Percentiles rank a stretch among this genome's conserved stretches.
These are phyloP conservation scores for Paedocypris micromegethes DNA, from an alignment of 2,797 vertebrate genomes.

Conservation along the genomic window DNA sequence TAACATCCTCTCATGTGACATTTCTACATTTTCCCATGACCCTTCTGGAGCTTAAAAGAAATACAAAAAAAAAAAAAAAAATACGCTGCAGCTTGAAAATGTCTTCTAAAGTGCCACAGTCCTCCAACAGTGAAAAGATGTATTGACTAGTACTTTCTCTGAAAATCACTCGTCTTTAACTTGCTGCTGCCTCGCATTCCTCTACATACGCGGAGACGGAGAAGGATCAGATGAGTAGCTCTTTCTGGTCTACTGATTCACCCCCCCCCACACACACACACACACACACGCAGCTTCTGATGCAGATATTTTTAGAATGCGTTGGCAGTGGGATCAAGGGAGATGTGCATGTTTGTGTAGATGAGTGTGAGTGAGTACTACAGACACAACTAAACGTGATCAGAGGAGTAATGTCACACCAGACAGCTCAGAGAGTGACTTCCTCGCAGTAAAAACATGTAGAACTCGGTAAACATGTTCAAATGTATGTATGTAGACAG, in stretches of 20 bases:
- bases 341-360: constrained; percentile 35
- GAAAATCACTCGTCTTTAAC: constrained; percentile 3
- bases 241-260: constrained; percentile 43
- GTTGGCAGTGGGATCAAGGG: constrained; percentile 45
- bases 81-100: too few relatives aligned
- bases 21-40: too few relatives aligned
- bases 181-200: not conserved
- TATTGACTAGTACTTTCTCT: constrained; percentile 11
- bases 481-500: not conserved
- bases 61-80: too few relatives aligned
- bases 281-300: constrained; percentile 36
- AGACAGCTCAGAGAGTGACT: constrained; percentile 32
- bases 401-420: constrained; percentile 47
- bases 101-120: too few relatives aligned
- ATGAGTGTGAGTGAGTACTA: constrained; percentile 43
- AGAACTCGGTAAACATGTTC: not conserved
- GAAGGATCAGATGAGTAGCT: constrained; percentile 37
- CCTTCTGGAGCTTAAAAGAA: too few relatives aligned
- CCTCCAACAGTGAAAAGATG: constrained; percentile 5
- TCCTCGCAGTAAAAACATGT: constrained; percentile 26
- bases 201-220: constrained; percentile 16
- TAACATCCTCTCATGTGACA: too few relatives aligned
- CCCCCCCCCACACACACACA: constrained; percentile 23
- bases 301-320: constrained; percentile 51
- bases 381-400: constrained; percentile 49